These are phyloP conservation scores for Drosophila ogumai DNA, from an alignment of 1,140 invertebrate species.

Conservation along the genomic window DNA sequence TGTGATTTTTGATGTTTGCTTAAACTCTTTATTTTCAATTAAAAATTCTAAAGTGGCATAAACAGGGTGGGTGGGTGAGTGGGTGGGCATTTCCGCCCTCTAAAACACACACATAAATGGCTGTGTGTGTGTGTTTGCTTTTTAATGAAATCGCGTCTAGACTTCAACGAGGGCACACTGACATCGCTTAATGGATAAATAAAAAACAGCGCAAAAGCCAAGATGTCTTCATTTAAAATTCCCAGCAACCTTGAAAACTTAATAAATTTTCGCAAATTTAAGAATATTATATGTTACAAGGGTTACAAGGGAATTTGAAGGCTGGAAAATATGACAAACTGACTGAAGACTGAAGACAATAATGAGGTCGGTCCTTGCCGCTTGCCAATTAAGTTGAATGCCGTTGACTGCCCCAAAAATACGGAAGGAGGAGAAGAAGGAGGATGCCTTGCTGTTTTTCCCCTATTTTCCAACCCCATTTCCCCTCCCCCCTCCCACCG, in stretches of 20 bases:
- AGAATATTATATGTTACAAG: background rate
- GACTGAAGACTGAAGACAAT: slow-evolving; percentile 2
- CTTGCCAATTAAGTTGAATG: slow-evolving; percentile 60
- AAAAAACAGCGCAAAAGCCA: slow-evolving; percentile 20
- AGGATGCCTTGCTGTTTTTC: slow-evolving; percentile 2
- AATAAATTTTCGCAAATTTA: background rate
- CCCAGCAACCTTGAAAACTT: background rate
- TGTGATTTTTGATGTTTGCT: slow-evolving; percentile 66
- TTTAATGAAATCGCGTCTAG: slow-evolving; percentile 64
- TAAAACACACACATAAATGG: slow-evolving; percentile 19
- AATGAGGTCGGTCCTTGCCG: slow-evolving; percentile 6
- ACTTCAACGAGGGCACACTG: slow-evolving; percentile 38
- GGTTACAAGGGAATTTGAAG: no score
- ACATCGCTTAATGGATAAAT: slow-evolving; percentile 44
- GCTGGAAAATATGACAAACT: background rate
- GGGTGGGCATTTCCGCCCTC: background rate
- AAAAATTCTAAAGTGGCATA: slow-evolving; percentile 50
- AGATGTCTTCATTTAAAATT: slow-evolving; percentile 19
- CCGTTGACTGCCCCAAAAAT: slow-evolving; percentile 42
- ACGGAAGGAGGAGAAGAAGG: background rate
- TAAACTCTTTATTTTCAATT: slow-evolving; percentile 70
- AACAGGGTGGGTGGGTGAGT: slow-evolving; percentile 6
- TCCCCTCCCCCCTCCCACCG: no score
- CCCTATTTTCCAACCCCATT: background rate
- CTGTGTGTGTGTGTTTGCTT: slow-evolving; percentile 24